phyloP scores from a whole-genome alignment of 2,797 vertebrate genomes.

The Parauchenoglanis punctatus region DNA sequence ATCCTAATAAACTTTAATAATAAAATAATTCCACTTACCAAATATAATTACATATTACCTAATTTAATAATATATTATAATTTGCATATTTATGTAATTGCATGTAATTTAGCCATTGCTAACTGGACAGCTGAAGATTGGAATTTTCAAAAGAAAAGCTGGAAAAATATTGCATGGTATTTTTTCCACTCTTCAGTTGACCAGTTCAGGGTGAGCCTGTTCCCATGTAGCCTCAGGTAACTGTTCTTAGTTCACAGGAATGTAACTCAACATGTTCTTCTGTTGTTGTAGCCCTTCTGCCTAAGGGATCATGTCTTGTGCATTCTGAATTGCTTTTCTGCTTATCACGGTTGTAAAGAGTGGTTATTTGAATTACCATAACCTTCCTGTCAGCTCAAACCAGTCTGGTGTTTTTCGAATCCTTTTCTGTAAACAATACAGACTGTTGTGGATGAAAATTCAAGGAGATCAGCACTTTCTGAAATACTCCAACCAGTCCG shows the following conservation, averaged over 20 bases:
- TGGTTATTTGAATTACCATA: neutral
- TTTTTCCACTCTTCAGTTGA: neutral
- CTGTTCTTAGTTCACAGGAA: neutral
- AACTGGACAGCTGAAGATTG: neutral
- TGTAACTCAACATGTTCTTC: neutral
- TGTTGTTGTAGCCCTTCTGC: neutral
- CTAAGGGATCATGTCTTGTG: neutral
- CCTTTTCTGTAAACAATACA: neutral
- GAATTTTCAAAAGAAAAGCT: no score
- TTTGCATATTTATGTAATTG: neutral
- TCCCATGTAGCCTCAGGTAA: neutral
- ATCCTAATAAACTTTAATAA: neutral
- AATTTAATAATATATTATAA: neutral
- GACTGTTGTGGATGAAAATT: neutral
- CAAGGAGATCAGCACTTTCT: neutral
- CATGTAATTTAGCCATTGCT: neutral
- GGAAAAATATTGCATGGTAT: neutral
- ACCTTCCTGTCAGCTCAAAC: neutral
- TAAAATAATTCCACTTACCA: neutral
- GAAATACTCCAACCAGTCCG: neutral
- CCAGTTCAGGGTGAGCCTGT: neutral
- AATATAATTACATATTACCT: neutral
- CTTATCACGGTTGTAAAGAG: neutral
- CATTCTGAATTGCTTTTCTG: neutral
- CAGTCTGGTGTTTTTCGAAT: neutral